Base-by-base conservation (phyloP, 2,797 vertebrate genomes). In the Mastacembelus armatus region DNA sequence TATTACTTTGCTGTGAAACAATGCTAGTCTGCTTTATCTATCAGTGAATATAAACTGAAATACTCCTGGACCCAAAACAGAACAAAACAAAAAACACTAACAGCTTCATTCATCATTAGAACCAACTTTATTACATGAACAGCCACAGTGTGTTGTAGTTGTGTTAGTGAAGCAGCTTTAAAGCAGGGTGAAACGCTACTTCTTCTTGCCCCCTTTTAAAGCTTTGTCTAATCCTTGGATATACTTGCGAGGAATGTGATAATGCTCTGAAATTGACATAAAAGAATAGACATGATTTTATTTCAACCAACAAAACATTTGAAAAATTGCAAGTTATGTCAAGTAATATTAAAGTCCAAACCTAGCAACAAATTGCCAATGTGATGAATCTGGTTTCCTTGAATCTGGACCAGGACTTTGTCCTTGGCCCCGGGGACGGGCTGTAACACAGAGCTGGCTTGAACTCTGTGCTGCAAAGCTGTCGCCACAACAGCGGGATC, bases 381-480 rank as follows among this genome's bases (percentile, higher is more conserved):
- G 52, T 98, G 95, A 60, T 95, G 92, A 76, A 97, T 87, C 90
- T 99, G 98, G 90, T 97, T 98, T 57, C 98, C 97, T 85, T 99
- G 98, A 84, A 98, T 94, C 88, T 99, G 97, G 60, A 99, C 96
- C 81, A 95, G 91, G 30, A 95, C 90, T 80, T 91, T 91, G 76
- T 98, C 96, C 83, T 96, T 99, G 49, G 93, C 47, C 24, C 96
- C 96, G 1, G 95, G 94, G 2, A 92, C 35, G 0, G 93, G 86
- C 4, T 89, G 90, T 66, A 98, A 83, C 5, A 95, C 94, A 2
- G 95, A 93, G 76, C 97, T 99, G 72, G 98, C 98, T 84, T 99
- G 98, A 61, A 96, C 97, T 74, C 91, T 90, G 66, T 87, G 96
- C 66, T 99, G 97, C 44, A 99, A 89, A 51, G 86, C 62, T 21